Percentiles rank a stretch among this genome's conserved stretches.
Conservation (phyloP, 2,113 vertebrate genomes). For the Nothoprocta pentlandii region DNA sequence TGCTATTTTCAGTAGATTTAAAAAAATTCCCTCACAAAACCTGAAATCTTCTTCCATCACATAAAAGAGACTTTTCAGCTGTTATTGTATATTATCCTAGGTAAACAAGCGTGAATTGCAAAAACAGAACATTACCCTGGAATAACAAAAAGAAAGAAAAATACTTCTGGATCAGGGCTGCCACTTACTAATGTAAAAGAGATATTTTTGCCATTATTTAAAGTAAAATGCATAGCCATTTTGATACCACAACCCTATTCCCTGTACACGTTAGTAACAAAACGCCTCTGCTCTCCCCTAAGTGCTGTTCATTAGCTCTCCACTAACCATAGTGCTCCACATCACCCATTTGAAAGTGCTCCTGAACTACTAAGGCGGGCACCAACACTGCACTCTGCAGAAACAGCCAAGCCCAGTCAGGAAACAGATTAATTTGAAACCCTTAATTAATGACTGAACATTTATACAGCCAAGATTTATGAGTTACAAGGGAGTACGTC, state of each 20-base stretch:
- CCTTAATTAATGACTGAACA: constrained; percentile 70
- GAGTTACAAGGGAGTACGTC: constrained; percentile 59
- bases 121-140: background rate
- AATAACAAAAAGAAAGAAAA: constrained; percentile 2
- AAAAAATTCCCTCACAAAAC: background rate
- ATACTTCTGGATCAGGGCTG: background rate
- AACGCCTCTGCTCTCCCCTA: background rate
- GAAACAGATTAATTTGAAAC: constrained; percentile 71
- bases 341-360: background rate
- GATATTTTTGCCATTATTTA: background rate
- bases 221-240: background rate
- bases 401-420: constrained; percentile 71
- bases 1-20: background rate
- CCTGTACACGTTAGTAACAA: background rate
- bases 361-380: background rate
- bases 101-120: background rate
- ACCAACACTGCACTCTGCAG: constrained; percentile 31
- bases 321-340: background rate
- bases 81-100: background rate
- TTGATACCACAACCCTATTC: background rate
- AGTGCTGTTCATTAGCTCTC: background rate
- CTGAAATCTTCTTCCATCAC: background rate
- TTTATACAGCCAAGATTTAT: constrained; percentile 64
- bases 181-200: background rate
- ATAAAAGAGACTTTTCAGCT: background rate